phyloP scores from a whole-genome alignment of 1,140 invertebrate species.

The Megalopta genalis region DNA sequence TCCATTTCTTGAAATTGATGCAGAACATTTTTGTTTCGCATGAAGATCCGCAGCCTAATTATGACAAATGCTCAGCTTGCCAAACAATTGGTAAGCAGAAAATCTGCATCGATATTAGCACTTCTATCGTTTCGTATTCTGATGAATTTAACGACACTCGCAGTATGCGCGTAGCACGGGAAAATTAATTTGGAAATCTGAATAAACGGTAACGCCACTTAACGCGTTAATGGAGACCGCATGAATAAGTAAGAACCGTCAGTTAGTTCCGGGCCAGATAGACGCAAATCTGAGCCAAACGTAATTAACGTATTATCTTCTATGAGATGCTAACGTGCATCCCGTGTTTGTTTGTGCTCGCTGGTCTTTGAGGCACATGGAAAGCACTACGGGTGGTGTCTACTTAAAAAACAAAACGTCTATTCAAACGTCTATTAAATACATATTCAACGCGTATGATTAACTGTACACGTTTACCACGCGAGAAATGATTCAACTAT shows the following conservation, averaged over 20 bases:
- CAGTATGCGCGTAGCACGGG: too few species aligned
- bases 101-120: too few species aligned
- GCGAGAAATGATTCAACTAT: neutral
- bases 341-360: neutral
- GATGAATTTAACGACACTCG: too few species aligned
- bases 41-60: too few species aligned
- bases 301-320: slow-evolving; percentile 1
- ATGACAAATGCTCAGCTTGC: too few species aligned
- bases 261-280: neutral
- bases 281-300: neutral
- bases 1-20: too few species aligned
- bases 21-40: too few species aligned
- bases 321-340: neutral
- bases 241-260: neutral
- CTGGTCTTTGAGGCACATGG: neutral
- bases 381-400: neutral
- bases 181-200: too few species aligned
- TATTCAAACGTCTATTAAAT: neutral
- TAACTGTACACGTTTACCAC: neutral
- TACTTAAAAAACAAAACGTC: neutral
- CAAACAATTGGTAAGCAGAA: too few species aligned
- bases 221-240: neutral
- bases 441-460: neutral
- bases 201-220: too few species aligned
- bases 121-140: too few species aligned